phyloP scores from a whole-genome alignment of 1,140 invertebrate species.

The Trichoplusia ni region DNA sequence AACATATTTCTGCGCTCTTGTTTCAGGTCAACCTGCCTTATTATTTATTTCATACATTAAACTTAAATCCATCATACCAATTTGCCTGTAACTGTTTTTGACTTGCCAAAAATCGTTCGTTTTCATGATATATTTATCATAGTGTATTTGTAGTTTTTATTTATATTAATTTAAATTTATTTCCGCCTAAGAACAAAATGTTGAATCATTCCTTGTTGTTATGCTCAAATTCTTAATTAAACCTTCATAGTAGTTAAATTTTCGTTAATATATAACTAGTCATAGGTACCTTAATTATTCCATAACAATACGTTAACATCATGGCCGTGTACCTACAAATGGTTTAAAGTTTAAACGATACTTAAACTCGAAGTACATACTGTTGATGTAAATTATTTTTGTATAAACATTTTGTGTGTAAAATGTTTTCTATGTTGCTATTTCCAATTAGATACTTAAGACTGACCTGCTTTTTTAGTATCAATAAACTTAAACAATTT shows the following conservation, averaged over 20 bases:
- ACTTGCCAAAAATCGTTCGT: no score
- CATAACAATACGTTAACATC: no score
- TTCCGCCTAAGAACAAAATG: slow-evolving; percentile 25
- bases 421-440: neutral
- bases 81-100: no score
- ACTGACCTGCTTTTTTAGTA: slow-evolving; percentile 17
- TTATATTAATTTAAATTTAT: slow-evolving; percentile 1
- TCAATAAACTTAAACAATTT: slow-evolving; percentile 3
- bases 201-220: slow-evolving; percentile 26
- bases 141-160: neutral
- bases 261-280: neutral
- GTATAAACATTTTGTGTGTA: neutral
- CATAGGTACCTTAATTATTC: no score
- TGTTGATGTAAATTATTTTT: neutral
- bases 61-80: no score
- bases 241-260: neutral
- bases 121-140: no score
- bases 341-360: no score
- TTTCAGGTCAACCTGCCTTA: no score
- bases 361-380: slow-evolving; percentile 8
- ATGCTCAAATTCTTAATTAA: neutral
- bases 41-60: no score
- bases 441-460: slow-evolving; percentile 4
- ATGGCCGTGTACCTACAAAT: no score
- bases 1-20: no score